These are phyloP conservation scores for Falco cherrug DNA, from an alignment of 2,797 vertebrate species.

Conservation along the genomic window DNA sequence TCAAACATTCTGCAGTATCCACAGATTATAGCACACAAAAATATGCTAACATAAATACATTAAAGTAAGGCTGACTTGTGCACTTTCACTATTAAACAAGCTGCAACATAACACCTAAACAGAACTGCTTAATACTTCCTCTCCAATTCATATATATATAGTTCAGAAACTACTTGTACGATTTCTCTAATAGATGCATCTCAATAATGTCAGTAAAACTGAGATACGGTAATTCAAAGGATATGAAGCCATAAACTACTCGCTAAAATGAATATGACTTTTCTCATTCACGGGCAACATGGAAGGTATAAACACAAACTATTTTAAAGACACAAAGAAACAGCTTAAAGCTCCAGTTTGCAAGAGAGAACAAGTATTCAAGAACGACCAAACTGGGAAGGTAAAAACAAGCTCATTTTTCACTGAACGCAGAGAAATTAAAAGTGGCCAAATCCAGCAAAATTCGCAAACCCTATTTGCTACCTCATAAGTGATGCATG, in stretches of 20 bases:
- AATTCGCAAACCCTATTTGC: not conserved
- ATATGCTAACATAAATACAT: not conserved
- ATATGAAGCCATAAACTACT: not conserved
- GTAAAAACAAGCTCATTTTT: not conserved
- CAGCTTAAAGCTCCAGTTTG: not conserved
- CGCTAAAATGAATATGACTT: not conserved
- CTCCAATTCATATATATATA: not conserved
- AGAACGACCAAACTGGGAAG: not conserved
- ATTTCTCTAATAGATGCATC: not conserved
- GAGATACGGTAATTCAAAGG: not conserved
- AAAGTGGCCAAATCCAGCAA: not conserved
- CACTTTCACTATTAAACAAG: constrained; percentile 1
- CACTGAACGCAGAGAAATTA: not conserved
- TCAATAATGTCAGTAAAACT: not conserved
- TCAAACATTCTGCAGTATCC: not conserved
- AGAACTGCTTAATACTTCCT: not conserved
- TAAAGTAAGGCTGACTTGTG: not conserved
- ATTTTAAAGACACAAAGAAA: not conserved
- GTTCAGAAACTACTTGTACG: not conserved
- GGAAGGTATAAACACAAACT: not conserved
- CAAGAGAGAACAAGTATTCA: not conserved
- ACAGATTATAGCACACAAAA: not conserved
- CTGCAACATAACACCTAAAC: not conserved
- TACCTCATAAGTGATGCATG: not conserved
- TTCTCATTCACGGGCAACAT: not conserved